Evolutionary conservation across 2,113 vertebrate species (phyloP), one percentile per base, ranked within the genome.

Genomic region (Erpornis zantholeuca): DNA sequence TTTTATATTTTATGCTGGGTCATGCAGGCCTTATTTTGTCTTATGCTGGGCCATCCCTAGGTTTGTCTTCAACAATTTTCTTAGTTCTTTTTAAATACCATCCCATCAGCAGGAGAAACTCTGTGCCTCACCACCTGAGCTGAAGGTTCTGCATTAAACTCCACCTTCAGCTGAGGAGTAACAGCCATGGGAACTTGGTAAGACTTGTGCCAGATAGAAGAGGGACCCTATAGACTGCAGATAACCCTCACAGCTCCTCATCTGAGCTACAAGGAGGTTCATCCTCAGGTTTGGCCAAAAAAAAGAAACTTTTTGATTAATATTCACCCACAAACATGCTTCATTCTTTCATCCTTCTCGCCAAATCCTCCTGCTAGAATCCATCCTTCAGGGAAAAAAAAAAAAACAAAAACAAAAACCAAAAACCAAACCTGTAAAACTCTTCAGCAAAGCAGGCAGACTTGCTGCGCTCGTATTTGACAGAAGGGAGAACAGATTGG

Each of bases 401-500:
- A 60, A 44, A 47, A 35, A 63, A 9, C 38, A 44, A 53, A 60
- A 44, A 60, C 35, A 47, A 29, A n/a, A n/a, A n/a, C n/a, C 59
- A 49, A 60, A 44, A 47, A 35, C 59, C 22, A 54, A 63, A 15
- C 49, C 49, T 70, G 56, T 33, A 70, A 83, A 90, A 83, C 12
- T 50, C 88, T 54, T 87, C 80, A 91, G 78, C 40, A 85, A 92
- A 90, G 81, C 79, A 93, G 77, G 71, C 54, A 92, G 91, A 79
- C 69, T 84, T 79, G 77, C 88, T 80, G 57, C 72, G 88, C 44
- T 66, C n/a, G 56, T 78, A 73, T 90, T 36, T 93, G 92, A 96
- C 95, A 96, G 95, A 96, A 95, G 94, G 96, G 88, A 85, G 94
- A 96, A 94, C 96, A 95, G 96, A 96, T 94, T 95, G 96, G 95